Percentiles rank a stretch among this genome's conserved stretches.
phyloP scores from a whole-genome alignment of 2,888 invertebrate species.

The Tachina fera region DNA sequence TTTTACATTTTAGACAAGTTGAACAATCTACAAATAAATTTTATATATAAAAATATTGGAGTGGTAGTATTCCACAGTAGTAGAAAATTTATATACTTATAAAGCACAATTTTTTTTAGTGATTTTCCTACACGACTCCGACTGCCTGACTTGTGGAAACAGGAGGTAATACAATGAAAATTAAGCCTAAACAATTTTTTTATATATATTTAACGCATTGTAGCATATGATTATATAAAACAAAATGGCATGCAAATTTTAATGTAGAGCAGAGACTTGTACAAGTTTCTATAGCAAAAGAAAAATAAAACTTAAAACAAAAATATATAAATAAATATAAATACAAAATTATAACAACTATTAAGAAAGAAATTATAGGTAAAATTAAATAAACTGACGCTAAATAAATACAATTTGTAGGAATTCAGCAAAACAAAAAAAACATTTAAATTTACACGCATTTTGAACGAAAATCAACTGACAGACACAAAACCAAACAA shows the following conservation, averaged over 20 bases:
- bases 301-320: not conserved
- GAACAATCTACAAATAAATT: no score
- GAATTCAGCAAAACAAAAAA: conserved; percentile 20
- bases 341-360: conserved; percentile 28
- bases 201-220: no score
- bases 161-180: no score
- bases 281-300: not conserved
- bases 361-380: conserved; percentile 38
- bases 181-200: no score
- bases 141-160: no score
- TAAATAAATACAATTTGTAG: conserved; percentile 40
- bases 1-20: no score
- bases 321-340: not conserved
- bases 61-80: no score
- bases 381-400: conserved; percentile 16
- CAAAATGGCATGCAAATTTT: not conserved
- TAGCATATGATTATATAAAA: not conserved
- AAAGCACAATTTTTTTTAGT: no score
- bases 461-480: conserved; percentile 33
- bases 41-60: no score
- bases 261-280: not conserved
- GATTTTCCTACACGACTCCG: no score
- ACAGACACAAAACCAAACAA: conserved; percentile 20
- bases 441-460: conserved; percentile 55
- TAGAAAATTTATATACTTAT: no score